Conservation (phyloP, 2,797 vertebrate species). For the Martes flavigula region DNA sequence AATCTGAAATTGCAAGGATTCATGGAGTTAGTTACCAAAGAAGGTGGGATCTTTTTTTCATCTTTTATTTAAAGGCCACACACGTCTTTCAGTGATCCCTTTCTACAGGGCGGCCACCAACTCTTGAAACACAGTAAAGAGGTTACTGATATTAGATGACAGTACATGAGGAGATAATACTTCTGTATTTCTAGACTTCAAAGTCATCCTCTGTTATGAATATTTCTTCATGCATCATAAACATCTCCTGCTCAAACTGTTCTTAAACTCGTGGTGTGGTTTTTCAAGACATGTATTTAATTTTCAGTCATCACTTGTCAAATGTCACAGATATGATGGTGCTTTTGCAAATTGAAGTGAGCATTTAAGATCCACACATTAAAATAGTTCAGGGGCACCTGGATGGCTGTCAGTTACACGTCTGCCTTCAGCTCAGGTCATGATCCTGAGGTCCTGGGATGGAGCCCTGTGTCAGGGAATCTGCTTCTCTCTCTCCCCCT, state of each 20-base stretch:
- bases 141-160: background rate
- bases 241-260: background rate
- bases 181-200: background rate
- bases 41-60: background rate
- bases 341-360: constrained; percentile 3
- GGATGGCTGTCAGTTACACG: background rate
- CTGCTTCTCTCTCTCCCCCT: background rate
- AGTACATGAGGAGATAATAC: background rate
- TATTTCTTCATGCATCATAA: background rate
- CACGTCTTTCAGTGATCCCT: background rate
- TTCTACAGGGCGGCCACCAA: background rate
- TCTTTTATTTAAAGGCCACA: background rate
- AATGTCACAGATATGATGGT: background rate
- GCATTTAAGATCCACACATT: background rate
- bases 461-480: background rate
- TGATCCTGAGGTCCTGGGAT: background rate
- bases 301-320: background rate
- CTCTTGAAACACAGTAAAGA: background rate
- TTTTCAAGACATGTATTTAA: background rate
- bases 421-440: too few species aligned
- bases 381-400: background rate
- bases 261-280: background rate
- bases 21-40: background rate
- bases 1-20: background rate
- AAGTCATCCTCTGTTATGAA: background rate